Conservation (phyloP, 2,113 vertebrate genomes). For the Phocoena phocoena region DNA sequence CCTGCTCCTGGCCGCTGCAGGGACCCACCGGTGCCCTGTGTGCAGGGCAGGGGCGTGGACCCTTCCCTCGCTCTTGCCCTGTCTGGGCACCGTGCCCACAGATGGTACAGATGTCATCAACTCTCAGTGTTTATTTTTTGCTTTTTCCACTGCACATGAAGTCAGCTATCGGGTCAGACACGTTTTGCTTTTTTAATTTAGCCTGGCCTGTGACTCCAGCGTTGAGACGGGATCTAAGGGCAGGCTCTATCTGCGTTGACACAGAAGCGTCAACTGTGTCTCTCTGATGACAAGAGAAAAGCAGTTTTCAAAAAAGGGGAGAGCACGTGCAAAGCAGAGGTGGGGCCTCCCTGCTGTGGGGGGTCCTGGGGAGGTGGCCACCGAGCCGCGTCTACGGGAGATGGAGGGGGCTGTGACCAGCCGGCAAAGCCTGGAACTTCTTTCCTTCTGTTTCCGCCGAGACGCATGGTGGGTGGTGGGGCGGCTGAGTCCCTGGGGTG, state of each 20-base stretch:
- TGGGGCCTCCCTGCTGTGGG: rapidly evolving
- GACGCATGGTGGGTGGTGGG: rapidly evolving
- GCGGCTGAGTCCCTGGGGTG: rapidly evolving
- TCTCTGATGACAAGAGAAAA: constrained; percentile 37
- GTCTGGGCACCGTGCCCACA: background rate
- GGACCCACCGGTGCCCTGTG: rapidly evolving
- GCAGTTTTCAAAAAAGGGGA: background rate
- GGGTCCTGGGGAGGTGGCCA: rapidly evolving
- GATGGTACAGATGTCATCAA: background rate
- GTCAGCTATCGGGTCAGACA: constrained; percentile 2
- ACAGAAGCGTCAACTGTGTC: constrained; percentile 5
- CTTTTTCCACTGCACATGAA: constrained; percentile 9
- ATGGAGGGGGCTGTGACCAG: rapidly evolving
- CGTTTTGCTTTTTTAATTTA: constrained; percentile 1
- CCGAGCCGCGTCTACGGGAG: rapidly evolving
- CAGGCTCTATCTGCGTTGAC: constrained; percentile 21
- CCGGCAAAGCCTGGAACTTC: rapidly evolving
- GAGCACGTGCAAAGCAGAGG: background rate
- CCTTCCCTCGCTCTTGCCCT: rapidly evolving
- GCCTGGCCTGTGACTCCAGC: background rate
- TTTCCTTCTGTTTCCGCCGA: background rate
- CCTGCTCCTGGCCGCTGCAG: rapidly evolving
- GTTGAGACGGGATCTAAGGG: background rate
- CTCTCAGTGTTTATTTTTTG: background rate
- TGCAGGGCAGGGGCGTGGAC: rapidly evolving